Evolutionary conservation across 2,797 vertebrate genomes (phyloP), one percentile per base, ranked within the genome.

Genomic region (Saxicola maurus): DNA sequence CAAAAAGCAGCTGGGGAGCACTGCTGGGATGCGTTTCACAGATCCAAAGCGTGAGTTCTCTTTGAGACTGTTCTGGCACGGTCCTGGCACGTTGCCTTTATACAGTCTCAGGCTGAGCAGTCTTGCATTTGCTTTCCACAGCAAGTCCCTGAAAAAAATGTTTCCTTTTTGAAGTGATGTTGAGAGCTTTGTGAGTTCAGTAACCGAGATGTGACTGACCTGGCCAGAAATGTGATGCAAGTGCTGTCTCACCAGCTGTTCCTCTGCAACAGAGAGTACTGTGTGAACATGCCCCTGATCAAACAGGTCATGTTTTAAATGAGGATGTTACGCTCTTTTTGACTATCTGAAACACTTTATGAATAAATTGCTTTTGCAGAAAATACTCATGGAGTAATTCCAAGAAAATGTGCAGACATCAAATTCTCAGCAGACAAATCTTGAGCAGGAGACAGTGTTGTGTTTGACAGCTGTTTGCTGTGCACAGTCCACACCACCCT

Each of bases 341-440:
- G 57, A 46, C 86, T 56, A 62, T 49, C 83, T 73, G 48, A 74
- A 91, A 42, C 4, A 19, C 27, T 76, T 82, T 10, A n/a, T 53
- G 45, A 84, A 89, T 69, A 84, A 89, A 84, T 90, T 60, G 56
- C 33, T 79, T 93, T 86, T 73, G n/a, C 69, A 81, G 76, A 73
- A 91, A 73, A 83, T 35, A 56, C 6, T 76, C 5, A 6, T 78
- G 64, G 48, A 72, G 28, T 38, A 33, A 49, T 90, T 73, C 82
- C 77, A 87, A 66, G 61, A 76, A 69, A 84, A 82, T 1, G 3
- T 51, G 42, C 31, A 71, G 64, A 43, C 65, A 67, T 77, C 13
- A 30, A 62, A 79, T 35, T 60, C 72, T 84, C n/a, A 2, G 14
- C 67, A 86, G 75, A 56, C 46, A 33, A 2, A 1, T 0, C 45